Evolutionary conservation across 2,888 invertebrate genomes (phyloP).

Genomic region (Netelia virgata): DNA sequence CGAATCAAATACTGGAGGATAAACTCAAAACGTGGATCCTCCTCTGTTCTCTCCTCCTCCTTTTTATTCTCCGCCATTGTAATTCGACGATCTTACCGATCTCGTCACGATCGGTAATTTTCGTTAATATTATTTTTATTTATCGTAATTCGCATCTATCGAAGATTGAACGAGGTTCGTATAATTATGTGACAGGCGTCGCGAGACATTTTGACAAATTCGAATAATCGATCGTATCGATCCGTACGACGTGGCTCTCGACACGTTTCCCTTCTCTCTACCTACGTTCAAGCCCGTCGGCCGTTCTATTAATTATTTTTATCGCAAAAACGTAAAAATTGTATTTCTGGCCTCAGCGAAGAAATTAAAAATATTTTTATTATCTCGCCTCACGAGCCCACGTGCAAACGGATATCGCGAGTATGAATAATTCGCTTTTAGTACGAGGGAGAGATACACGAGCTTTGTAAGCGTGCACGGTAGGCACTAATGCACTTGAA

Average conservation of each 20-base stretch:
- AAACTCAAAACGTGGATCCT: constrained; percentile 92
- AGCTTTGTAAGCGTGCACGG: constrained; percentile 23
- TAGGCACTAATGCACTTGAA: constrained; percentile 51
- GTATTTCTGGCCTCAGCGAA: constrained; percentile 15
- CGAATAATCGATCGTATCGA: constrained; percentile 30
- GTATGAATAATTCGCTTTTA: constrained; percentile 43
- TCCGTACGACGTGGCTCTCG: background rate
- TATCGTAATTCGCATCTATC: background rate
- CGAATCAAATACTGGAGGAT: constrained; percentile 91
- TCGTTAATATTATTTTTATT: background rate
- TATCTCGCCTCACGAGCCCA: constrained; percentile 25
- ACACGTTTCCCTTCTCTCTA: background rate
- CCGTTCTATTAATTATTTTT: too few species aligned
- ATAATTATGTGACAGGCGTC: constrained; percentile 41
- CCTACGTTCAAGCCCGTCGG: background rate
- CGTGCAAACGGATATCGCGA: constrained; percentile 35
- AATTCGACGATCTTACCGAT: background rate
- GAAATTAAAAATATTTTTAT: constrained; percentile 53
- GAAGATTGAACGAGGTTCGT: background rate
- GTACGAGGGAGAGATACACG: constrained; percentile 24
- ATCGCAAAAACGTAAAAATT: constrained; percentile 1
- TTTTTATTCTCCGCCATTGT: constrained; percentile 80
- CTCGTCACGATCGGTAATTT: background rate
- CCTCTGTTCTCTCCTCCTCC: constrained; percentile 84
- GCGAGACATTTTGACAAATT: background rate